A percentile compares a stretch with the other conserved stretches of the same genome.
phyloP scores from a whole-genome alignment of 2,113 vertebrate species.

The Lepus timidus region DNA sequence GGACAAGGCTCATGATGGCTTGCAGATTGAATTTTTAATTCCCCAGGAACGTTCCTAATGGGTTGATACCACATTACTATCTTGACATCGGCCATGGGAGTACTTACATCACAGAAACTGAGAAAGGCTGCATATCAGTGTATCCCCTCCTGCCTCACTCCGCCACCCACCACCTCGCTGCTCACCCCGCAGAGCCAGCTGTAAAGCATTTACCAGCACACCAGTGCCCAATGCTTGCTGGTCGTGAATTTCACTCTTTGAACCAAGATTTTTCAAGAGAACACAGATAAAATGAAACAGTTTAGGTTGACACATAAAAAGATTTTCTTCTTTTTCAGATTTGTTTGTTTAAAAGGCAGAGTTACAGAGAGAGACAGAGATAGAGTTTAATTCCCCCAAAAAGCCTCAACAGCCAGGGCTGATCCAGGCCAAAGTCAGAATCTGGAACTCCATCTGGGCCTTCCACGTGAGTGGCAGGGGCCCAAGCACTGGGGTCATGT shows the following conservation, averaged over 20 bases:
- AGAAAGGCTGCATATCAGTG: not conserved
- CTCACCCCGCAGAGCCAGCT: too few species aligned
- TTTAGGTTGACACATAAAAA: not conserved
- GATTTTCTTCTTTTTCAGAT: too few species aligned
- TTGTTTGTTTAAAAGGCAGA: too few species aligned
- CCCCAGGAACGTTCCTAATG: not conserved
- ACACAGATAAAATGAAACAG: not conserved
- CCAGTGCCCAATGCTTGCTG: not conserved
- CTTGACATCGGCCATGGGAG: not conserved
- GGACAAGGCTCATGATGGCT: not conserved
- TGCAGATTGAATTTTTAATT: not conserved
- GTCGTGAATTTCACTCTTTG: not conserved
- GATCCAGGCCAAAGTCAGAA: too few species aligned
- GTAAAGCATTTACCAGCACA: not conserved
- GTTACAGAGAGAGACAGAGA: too few species aligned
- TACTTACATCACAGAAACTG: not conserved
- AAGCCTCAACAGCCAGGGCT: too few species aligned
- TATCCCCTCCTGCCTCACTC: not conserved
- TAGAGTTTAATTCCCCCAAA: too few species aligned
- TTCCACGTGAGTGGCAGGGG: too few species aligned
- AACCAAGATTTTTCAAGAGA: not conserved
- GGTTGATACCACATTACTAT: not conserved
- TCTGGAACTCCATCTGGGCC: too few species aligned
- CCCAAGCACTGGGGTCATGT: too few species aligned
- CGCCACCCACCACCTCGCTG: too few species aligned